These are phyloP conservation scores for Tillus elongatus DNA, from an alignment of 2,888 invertebrate species.

Conservation along the genomic window DNA sequence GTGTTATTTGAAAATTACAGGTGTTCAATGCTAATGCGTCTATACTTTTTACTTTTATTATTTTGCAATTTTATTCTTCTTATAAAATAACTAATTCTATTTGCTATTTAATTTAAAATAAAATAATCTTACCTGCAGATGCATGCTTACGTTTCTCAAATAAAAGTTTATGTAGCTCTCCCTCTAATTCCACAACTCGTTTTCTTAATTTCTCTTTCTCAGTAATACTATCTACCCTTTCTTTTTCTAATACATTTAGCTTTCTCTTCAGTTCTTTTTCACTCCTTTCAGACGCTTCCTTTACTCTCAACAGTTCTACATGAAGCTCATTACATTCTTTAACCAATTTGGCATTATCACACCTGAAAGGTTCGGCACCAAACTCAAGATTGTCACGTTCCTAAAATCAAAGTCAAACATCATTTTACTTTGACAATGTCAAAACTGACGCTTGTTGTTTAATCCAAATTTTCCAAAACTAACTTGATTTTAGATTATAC, in stretches of 20 bases:
- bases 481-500: too few relatives aligned
- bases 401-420: constrained; percentile 37
- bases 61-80: too few relatives aligned
- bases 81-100: too few relatives aligned
- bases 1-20: constrained; percentile 13
- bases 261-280: constrained; percentile 46
- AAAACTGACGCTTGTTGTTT: too few relatives aligned
- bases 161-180: too few relatives aligned
- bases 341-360: constrained; percentile 67
- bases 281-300: constrained; percentile 55
- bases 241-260: constrained; percentile 46
- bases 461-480: too few relatives aligned
- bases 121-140: too few relatives aligned
- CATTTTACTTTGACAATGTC: constrained; percentile 7
- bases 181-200: constrained; percentile 50
- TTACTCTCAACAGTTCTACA: constrained; percentile 53
- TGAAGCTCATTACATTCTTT: constrained; percentile 68
- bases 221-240: constrained; percentile 50
- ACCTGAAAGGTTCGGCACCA: constrained; percentile 69
- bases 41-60: too few relatives aligned
- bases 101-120: too few relatives aligned
- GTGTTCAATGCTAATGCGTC: too few relatives aligned
- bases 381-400: constrained; percentile 61
- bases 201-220: constrained; percentile 46
- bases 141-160: too few relatives aligned